phyloP scores from a whole-genome alignment of 2,888 invertebrate genomes.

The Antheraea assamensis region DNA sequence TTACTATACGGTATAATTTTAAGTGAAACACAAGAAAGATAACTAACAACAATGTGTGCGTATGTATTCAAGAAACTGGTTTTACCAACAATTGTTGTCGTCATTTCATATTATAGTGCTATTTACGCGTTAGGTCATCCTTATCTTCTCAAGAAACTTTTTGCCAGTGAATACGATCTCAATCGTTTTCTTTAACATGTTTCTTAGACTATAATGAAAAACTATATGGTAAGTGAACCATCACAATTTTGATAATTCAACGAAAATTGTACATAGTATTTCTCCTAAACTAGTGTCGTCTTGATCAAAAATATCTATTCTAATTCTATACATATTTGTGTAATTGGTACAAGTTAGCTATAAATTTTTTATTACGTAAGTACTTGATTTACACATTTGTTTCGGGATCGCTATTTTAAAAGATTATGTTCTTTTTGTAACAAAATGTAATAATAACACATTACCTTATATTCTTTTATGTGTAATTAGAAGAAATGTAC shows the following conservation, averaged over 20 bases:
- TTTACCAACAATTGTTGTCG: background rate
- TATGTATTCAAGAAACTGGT: background rate
- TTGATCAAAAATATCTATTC: background rate
- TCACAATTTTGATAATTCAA: background rate
- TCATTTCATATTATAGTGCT: background rate
- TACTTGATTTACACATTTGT: too few species aligned
- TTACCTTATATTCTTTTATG: too few species aligned
- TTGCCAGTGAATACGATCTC: background rate
- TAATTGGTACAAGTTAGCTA: too few species aligned
- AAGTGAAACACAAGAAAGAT: background rate
- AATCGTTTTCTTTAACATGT: background rate
- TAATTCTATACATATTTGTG: too few species aligned
- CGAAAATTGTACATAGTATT: background rate
- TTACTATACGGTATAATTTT: background rate
- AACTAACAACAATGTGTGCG: background rate
- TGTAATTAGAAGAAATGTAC: too few species aligned
- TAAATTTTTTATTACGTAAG: too few species aligned
- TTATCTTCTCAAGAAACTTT: background rate
- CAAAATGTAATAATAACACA: too few species aligned
- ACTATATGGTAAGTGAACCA: too few species aligned
- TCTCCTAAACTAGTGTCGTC: background rate
- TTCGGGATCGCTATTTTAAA: too few species aligned
- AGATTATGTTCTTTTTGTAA: too few species aligned
- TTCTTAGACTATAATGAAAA: background rate
- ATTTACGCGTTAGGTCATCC: slow-evolving; percentile 1